These are phyloP conservation scores for Temnothorax unifasciatus DNA, from an alignment of 2,888 invertebrate genomes.

Conservation along the genomic window DNA sequence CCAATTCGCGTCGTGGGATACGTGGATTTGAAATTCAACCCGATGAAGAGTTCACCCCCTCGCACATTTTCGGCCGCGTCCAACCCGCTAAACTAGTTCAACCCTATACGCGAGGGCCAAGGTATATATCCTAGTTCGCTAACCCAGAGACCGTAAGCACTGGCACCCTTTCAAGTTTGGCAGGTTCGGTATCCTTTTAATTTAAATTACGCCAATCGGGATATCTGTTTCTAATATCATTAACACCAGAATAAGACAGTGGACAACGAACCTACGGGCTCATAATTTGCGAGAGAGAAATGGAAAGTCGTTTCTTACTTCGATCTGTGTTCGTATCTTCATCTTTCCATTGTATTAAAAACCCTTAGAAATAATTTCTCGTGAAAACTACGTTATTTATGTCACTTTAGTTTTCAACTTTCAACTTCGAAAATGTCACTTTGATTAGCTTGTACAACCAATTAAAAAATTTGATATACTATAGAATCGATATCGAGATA, in stretches of 20 bases:
- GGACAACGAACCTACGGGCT: neutral
- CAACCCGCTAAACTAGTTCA: constrained; percentile 76
- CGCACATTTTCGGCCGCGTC: constrained; percentile 66
- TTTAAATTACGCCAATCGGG: constrained; percentile 71
- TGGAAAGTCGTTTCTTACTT: neutral
- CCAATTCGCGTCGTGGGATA: constrained; percentile 76
- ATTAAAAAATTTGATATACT: neutral
- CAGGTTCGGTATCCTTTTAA: constrained; percentile 75
- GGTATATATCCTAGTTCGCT: constrained; percentile 74
- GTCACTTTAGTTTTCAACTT: too few relatives aligned
- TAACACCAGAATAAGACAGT: constrained; percentile 37
- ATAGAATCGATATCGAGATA: neutral
- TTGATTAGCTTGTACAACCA: neutral
- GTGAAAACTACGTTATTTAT: neutral
- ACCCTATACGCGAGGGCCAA: constrained; percentile 69
- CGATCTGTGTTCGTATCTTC: too few relatives aligned
- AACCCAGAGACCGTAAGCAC: constrained; percentile 76
- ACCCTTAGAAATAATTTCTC: neutral
- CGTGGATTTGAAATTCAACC: constrained; percentile 77
- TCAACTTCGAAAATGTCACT: neutral
- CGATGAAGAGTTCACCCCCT: constrained; percentile 69
- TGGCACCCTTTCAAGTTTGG: constrained; percentile 75
- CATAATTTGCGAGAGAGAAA: neutral
- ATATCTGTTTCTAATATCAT: constrained; percentile 60
- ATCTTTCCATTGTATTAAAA: neutral